Evolutionary conservation across 2,888 invertebrate genomes (phyloP), one percentile per base, ranked within the genome.

Genomic region (Agrochola litura): DNA sequence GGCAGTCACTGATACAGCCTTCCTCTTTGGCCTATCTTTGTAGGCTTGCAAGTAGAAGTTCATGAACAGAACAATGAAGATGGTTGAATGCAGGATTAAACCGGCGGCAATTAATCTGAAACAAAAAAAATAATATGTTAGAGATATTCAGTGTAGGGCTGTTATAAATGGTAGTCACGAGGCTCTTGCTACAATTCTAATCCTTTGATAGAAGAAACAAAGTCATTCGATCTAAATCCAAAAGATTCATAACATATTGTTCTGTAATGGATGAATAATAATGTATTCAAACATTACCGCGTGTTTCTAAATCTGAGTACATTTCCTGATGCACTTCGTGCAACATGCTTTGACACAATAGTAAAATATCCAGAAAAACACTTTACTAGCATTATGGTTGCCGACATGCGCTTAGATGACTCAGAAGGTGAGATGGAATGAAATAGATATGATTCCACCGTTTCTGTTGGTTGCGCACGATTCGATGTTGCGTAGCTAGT

Each of bases 31-130:
- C 58, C 79, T 88, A 37, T 82, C 90, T 67, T 97, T 97, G 96
- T 99, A 99, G 43, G 98, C 98, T 92, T 98, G 98, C 86, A 98
- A 97, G 96, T 99, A 99, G 97, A 99, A 99, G 95, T 99, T 98
- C 90, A 98, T 98, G 97, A 99, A 99, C 77, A 99, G 97, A 25
- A 97, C 97, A 95, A 99, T 99, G 97, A 99, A 99, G 91, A 99
- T 98, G 56, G 97, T 97, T 10, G 98, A 98, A 93, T 98, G 98
- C 16, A 98, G 96, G 73, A 98, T 97, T 86, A 98, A 96, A 37
- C 98, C 97, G 4, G 97, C 97, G 3, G 98, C 98, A 79, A 99
- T 98, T 88, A 98, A 90, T 84, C 97, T 97, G 92, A 22, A 93
- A 92, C 8, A 81, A 71, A 85, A 54, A 30, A 72, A 66, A 52